Conservation (phyloP, 2,797 vertebrate species). For the Hippoglossus hippoglossus region DNA sequence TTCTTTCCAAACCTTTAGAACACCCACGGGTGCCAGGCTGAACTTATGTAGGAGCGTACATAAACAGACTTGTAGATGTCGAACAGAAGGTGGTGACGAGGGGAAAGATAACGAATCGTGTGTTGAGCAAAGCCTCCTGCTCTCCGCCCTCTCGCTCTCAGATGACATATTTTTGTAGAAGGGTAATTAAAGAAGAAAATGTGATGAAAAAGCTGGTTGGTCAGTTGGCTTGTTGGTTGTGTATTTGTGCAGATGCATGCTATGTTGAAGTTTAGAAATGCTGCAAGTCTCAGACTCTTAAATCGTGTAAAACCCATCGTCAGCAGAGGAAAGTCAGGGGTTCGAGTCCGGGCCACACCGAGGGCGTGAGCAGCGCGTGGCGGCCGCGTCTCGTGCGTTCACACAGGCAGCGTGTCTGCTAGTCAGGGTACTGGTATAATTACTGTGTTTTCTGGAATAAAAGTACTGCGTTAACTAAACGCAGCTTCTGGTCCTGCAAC, state of each 20-base stretch:
- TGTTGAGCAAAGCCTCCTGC: constrained; percentile 68
- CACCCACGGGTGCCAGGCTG: constrained; percentile 32
- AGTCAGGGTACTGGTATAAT: no score
- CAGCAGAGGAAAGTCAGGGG: background rate
- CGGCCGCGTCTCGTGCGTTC: no score
- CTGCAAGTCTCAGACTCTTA: constrained; percentile 53
- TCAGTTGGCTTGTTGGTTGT: constrained; percentile 77
- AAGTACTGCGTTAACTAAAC: no score
- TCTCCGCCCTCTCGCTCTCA: constrained; percentile 44
- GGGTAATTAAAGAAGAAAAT: constrained; percentile 75
- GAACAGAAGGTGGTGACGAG: constrained; percentile 27
- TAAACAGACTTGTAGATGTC: constrained; percentile 40
- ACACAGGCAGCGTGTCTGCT: no score
- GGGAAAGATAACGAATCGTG: background rate
- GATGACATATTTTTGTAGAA: constrained; percentile 70
- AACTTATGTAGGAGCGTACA: constrained; percentile 59
- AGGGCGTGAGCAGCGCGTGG: no score
- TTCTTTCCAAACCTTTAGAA: constrained; percentile 21
- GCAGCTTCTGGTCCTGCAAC: no score
- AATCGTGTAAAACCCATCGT: no score
- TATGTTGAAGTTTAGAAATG: constrained; percentile 72
- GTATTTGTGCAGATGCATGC: constrained; percentile 82
- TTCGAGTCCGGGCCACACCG: no score
- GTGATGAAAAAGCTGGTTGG: constrained; percentile 68
- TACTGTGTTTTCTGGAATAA: no score